These are phyloP conservation scores for Phenganax marumi DNA, from an alignment of 92 coral and sea anemone species.

Conservation along the genomic window DNA sequence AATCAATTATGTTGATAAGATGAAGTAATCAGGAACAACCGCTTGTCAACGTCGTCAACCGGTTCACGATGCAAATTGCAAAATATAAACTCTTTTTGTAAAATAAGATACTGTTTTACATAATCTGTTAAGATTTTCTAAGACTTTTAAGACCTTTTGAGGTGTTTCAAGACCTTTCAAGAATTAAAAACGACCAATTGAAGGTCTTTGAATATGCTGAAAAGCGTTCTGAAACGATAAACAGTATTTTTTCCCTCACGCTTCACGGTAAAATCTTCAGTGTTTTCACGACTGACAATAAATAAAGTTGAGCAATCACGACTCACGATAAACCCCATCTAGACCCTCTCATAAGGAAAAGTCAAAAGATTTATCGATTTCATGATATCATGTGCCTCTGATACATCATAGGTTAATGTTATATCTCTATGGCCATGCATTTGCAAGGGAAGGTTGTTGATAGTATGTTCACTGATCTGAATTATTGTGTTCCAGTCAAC, in stretches of 20 bases:
- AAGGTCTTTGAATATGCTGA: not conserved
- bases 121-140: not conserved
- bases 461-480: not conserved
- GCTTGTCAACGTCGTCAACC: not conserved
- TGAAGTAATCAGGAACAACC: not conserved
- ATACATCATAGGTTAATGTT: constrained; percentile 11
- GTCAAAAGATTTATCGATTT: constrained; percentile 2
- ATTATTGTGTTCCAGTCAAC: not conserved
- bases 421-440: not conserved
- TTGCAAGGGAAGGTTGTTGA: not conserved
- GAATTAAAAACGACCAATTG: not conserved
- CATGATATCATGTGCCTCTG: constrained; percentile 1
- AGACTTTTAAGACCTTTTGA: not conserved
- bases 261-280: constrained; percentile 2
- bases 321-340: constrained; percentile 4
- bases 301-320: not conserved
- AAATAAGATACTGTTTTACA: not conserved
- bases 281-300: constrained; percentile 2
- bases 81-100: not conserved
- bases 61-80: no score
- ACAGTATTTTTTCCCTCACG: constrained; percentile 3
- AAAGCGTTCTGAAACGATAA: no score
- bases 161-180: not conserved
- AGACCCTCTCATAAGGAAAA: not conserved
- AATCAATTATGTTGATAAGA: not conserved